Evolutionary conservation across 2,888 invertebrate species (phyloP).

Genomic region (Heliothis peltigera): DNA sequence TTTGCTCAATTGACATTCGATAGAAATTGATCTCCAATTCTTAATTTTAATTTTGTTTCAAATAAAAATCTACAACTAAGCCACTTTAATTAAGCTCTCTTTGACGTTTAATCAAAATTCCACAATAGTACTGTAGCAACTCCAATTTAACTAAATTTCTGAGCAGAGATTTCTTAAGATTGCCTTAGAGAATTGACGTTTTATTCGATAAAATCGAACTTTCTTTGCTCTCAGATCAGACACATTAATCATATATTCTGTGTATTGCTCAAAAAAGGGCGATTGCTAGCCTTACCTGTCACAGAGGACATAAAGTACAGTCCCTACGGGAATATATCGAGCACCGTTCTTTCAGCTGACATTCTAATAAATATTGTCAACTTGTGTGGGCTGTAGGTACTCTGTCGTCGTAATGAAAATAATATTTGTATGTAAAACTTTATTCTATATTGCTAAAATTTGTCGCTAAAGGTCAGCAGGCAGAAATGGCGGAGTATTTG

Average conservation of each 20-base stretch:
- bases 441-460: background rate
- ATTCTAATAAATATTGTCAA: conserved; percentile 54
- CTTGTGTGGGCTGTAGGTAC: conserved; percentile 42
- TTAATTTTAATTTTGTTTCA: too few species aligned
- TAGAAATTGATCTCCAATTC: too few species aligned
- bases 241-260: conserved; percentile 51
- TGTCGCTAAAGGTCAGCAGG: conserved; percentile 6
- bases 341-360: conserved; percentile 48
- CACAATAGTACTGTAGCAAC: too few species aligned
- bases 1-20: too few species aligned
- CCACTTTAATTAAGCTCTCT: too few species aligned
- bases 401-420: conserved; percentile 30
- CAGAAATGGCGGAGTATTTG: background rate
- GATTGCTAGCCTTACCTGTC: conserved; percentile 55
- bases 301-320: conserved; percentile 51
- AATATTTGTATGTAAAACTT: conserved; percentile 18
- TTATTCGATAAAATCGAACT: conserved; percentile 9
- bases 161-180: too few species aligned
- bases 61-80: too few species aligned
- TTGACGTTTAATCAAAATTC: too few species aligned
- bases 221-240: conserved; percentile 38
- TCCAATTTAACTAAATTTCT: too few species aligned
- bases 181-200: too few species aligned
- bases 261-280: conserved; percentile 47
- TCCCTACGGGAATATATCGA: conserved; percentile 54